phyloP scores from a whole-genome alignment of 2,797 vertebrate species.

The Eospalax fontanierii region DNA sequence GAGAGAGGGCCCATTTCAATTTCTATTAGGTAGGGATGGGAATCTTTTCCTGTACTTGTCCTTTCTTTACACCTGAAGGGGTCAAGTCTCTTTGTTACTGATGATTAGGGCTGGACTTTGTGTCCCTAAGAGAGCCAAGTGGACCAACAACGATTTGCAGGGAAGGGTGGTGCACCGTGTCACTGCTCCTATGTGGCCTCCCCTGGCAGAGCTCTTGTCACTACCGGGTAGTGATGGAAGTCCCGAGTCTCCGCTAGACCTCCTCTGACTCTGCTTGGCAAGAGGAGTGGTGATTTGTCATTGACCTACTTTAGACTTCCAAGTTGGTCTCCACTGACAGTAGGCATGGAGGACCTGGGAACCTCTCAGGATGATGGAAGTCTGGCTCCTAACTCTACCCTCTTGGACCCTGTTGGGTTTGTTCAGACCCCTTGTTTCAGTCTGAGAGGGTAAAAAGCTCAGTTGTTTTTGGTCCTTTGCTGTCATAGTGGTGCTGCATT shows the following conservation, averaged over 20 bases:
- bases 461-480: neutral
- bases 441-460: neutral
- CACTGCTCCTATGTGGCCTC: neutral
- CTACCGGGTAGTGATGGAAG: neutral
- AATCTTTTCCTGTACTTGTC: neutral
- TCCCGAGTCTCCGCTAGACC: too few species aligned
- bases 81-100: neutral
- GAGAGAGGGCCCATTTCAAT: neutral
- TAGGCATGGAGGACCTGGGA: rapidly evolving
- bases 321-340: neutral
- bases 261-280: neutral
- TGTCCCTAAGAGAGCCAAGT: neutral
- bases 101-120: rapidly evolving
- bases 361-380: neutral
- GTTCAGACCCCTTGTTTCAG: rapidly evolving
- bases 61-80: neutral
- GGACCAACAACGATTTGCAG: neutral
- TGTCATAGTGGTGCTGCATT: neutral
- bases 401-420: neutral
- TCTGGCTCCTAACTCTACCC: neutral
- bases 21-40: neutral
- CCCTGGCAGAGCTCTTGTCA: neutral
- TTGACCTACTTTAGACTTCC: neutral
- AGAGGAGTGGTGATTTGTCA: neutral
- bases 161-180: neutral